Base-by-base conservation (phyloP, 1,140 invertebrate species). In the Apis cerana region DNA sequence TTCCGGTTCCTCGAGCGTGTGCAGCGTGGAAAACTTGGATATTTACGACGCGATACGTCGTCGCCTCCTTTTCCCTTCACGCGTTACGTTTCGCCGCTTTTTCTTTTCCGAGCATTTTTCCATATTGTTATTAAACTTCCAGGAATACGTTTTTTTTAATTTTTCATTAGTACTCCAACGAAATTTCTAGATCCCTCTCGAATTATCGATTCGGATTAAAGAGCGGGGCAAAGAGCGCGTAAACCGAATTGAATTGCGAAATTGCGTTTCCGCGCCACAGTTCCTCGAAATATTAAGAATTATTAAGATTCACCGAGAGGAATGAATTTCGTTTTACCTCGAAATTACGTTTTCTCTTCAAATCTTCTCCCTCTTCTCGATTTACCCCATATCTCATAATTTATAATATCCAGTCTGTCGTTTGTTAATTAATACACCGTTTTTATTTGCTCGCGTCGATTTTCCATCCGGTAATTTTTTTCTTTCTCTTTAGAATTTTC, bases 1-100 rank as follows among this genome's bases (percentile, higher is more conserved):
- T 84, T 84, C 75, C 15, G 23, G 56, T 70, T 83, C 70, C 71
- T 64, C 71, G 48, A 71, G 83, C 72, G 64, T 59, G 54, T 50
- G 50, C 69, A 10, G 43, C 71, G 43, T 2, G 33, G 59, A 76
- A 71, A 77, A 61, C 68, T 80, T n/a, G 83, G 65, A 74, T 85
- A 85, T 86, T 86, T 81, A 86, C 77, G 33, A 43, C 33, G 33
- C 75, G 71, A 59, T 70, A 76, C 68, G 58, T 79, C 58, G 75
- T 84, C 75, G 84, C 84, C 75, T 85, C 65, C 50, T 59, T 84
- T 70, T 84, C 80, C 76, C 48, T 52, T 58, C 59, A 71, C 65
- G 58, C 69, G 62, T 33, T 48, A 12, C 43, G 50, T 81, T 85
- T 85, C 76, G 15, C 33, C 74, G 43, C 56, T 69, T 56, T 71